These are phyloP conservation scores for Leucoraja erinaceus DNA, from an alignment of 2,113 vertebrate species.

Conservation along the genomic window DNA sequence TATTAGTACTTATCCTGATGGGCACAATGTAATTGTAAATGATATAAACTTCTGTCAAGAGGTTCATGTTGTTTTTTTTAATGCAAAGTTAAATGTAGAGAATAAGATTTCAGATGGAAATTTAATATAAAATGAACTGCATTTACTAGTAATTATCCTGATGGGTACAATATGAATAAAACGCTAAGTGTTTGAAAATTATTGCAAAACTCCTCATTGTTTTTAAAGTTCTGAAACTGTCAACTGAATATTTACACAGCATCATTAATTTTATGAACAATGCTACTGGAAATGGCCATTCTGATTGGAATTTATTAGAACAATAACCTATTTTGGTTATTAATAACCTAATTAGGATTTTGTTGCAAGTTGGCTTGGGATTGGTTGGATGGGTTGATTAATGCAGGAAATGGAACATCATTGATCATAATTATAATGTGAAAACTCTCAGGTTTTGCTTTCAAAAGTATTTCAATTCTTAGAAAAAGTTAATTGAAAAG, in stretches of 20 bases:
- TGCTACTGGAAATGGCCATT: neutral
- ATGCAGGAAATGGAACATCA: neutral
- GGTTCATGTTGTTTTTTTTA: neutral
- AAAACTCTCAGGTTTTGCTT: neutral
- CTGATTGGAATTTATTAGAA: neutral
- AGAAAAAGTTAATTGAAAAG: neutral
- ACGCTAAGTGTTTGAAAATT: neutral
- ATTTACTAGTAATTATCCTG: neutral
- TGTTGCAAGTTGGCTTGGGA: neutral
- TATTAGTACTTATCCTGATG: too few relatives aligned
- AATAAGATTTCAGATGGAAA: neutral
- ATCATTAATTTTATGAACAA: neutral
- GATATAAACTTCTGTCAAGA: neutral
- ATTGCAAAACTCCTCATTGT: neutral
- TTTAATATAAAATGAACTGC: neutral
- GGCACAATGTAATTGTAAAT: too few relatives aligned
- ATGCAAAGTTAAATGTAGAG: neutral
- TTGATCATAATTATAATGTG: neutral
- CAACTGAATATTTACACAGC: neutral
- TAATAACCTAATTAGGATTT: neutral
- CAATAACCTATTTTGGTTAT: neutral
- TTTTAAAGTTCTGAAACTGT: neutral
- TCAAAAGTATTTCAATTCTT: neutral
- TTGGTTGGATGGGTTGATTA: neutral
- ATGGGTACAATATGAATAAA: neutral